Percentiles rank a stretch among this genome's conserved stretches.
Evolutionary conservation across 2,888 invertebrate genomes (phyloP).

Genomic region (Alviniconcha strummeri): DNA sequence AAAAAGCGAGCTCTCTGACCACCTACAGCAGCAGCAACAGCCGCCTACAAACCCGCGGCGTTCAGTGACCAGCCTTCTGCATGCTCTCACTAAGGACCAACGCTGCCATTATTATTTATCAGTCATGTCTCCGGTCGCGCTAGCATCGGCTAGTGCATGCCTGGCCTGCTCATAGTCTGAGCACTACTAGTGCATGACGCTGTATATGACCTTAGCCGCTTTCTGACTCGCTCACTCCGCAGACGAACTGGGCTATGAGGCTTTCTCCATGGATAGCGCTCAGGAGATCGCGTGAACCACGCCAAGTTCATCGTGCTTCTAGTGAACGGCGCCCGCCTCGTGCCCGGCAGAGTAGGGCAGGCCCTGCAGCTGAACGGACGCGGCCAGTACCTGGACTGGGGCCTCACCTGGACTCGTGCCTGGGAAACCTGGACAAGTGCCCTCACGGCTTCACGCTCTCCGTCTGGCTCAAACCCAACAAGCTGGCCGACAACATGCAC

Average conservation of each 20-base stretch:
- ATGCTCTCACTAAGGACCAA: too few relatives aligned
- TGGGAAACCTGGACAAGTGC: slow-evolving; percentile 67
- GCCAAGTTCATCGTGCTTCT: slow-evolving; percentile 57
- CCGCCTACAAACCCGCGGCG: too few relatives aligned
- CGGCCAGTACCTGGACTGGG: slow-evolving; percentile 69
- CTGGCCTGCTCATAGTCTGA: neutral
- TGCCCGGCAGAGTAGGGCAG: slow-evolving; percentile 51
- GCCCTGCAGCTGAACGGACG: slow-evolving; percentile 62
- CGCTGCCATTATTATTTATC: too few relatives aligned
- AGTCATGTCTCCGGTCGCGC: neutral
- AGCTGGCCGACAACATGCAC: slow-evolving; percentile 57
- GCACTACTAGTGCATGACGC: slow-evolving; percentile 13
- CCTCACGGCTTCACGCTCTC: slow-evolving; percentile 60
- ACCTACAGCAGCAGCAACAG: too few relatives aligned
- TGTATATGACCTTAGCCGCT: slow-evolving; percentile 19
- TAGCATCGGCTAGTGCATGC: neutral
- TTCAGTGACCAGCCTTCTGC: too few relatives aligned
- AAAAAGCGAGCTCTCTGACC: too few relatives aligned
- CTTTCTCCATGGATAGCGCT: slow-evolving; percentile 69
- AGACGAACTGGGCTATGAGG: slow-evolving; percentile 67
- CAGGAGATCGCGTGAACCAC: slow-evolving; percentile 56
- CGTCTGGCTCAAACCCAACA: slow-evolving; percentile 57
- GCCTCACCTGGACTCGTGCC: slow-evolving; percentile 61
- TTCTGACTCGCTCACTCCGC: slow-evolving; percentile 45
- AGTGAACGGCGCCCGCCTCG: slow-evolving; percentile 54